Evolutionary conservation across 2,888 invertebrate species (phyloP), one percentile per base, ranked within the genome.

Genomic region (Nomada lathburiana): DNA sequence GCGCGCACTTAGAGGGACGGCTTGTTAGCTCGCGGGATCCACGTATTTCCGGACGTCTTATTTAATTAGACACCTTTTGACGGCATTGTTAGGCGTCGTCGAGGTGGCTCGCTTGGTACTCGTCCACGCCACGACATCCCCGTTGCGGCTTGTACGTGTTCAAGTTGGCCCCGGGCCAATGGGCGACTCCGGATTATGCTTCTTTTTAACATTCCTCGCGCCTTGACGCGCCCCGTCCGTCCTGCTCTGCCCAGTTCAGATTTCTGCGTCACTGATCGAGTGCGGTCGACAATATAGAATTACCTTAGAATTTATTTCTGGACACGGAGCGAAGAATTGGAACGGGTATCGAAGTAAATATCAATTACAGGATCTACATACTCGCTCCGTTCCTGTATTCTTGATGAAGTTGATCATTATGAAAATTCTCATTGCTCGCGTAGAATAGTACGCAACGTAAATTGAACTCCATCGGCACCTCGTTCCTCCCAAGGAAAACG

Each of bases 41-140:
- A 79, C 82, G 83, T 90, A 89, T 92, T 91, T 91, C 89, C 85
- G 86, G 89, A 88, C 90, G 91, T 93, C 92, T 93, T 92, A 93
- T 93, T 93, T 93, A 93, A 93, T 93, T 93, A 93, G 93, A 89
- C 91, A 86, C 85, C 90, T 92, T 90, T 91, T 90, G 90, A 91
- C 90, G 89, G 90, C 91, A 90, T 93, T 93, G 93, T 93, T 93
- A 93, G 91, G 86, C 89, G 82, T 80, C 85, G 88, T 86, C 85
- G 84, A 81, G 87, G 78, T 81, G 85, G 88, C 87, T 86, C 86
- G 83, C 87, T 83, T 76, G 69, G 76, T 81, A 79, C 88, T 89
- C 89, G 85, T 88, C 74, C 79, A 71, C 76, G 73, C 73, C 69
- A 57, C 65, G 62, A 67, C 85, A 69, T 74, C 71, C 76, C 70